A percentile compares a stretch with the other conserved stretches of the same genome.
Evolutionary conservation across 2,888 invertebrate genomes (phyloP).

Genomic region (Crocallis elinguaria): DNA sequence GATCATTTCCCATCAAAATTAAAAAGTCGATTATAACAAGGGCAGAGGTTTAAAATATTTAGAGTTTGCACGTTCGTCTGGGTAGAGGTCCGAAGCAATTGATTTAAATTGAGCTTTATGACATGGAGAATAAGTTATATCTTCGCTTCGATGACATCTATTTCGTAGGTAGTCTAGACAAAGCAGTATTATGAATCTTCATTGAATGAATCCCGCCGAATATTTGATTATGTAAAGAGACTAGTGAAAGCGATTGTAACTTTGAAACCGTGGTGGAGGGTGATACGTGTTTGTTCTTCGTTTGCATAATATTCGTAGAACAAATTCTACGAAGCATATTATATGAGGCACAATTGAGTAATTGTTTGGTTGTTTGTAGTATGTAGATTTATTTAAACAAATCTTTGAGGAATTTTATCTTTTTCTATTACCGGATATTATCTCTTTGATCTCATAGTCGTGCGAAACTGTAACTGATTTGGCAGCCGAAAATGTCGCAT

Average conservation of each 20-base stretch:
- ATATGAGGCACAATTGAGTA: background rate
- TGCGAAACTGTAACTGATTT: no score
- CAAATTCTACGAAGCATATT: slow-evolving; percentile 9
- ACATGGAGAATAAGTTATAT: background rate
- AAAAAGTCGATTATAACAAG: slow-evolving; percentile 43
- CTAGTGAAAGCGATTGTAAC: slow-evolving; percentile 50
- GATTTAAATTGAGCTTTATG: background rate
- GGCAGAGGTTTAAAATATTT: slow-evolving; percentile 59
- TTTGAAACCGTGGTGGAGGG: slow-evolving; percentile 29
- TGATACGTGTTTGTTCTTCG: slow-evolving; percentile 28
- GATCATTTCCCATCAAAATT: slow-evolving; percentile 43
- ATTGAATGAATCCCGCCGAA: slow-evolving; percentile 61
- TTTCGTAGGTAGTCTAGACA: slow-evolving; percentile 58
- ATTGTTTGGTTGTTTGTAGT: background rate
- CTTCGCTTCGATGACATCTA: background rate
- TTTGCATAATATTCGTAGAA: slow-evolving; percentile 27
- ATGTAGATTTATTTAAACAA: no score
- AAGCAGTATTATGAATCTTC: slow-evolving; percentile 56
- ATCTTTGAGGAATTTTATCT: no score
- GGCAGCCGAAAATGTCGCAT: no score
- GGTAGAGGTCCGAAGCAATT: background rate
- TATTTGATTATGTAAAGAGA: slow-evolving; percentile 78
- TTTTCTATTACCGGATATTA: no score
- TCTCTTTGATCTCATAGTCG: no score
- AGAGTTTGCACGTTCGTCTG: slow-evolving; percentile 55